These are phyloP conservation scores for Drosophila sturtevanti DNA, from an alignment of 1,140 invertebrate genomes.

Conservation along the genomic window DNA sequence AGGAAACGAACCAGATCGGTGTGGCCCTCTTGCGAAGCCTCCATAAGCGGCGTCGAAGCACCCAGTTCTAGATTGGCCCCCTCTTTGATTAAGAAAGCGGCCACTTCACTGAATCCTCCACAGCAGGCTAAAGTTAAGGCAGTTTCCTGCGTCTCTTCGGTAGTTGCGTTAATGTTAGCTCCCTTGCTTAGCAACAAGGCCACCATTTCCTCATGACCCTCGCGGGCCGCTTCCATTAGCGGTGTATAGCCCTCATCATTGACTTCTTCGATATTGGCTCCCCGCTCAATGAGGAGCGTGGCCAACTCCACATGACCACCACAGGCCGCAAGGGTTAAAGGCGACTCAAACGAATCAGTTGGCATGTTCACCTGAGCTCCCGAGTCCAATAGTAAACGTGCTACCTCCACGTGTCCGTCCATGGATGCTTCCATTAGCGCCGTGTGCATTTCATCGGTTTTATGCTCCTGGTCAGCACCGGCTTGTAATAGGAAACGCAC, in stretches of 20 bases:
- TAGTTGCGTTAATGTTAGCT: conserved; percentile 98
- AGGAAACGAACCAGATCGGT: conserved; percentile 95
- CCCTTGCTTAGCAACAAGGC: conserved; percentile 95
- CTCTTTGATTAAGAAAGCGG: conserved; percentile 96
- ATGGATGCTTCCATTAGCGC: conserved; percentile 99
- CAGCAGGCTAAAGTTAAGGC: conserved; percentile 98
- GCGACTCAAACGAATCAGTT: conserved; percentile 99
- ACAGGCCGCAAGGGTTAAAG: conserved; percentile 98
- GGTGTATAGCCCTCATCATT: conserved; percentile 99
- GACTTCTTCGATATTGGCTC: conserved; percentile 99
- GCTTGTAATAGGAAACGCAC: conserved; percentile 97
- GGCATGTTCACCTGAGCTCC: conserved; percentile 99
- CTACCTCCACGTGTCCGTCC: conserved; percentile 99
- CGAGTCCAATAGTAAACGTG: conserved; percentile 95
- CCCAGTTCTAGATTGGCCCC: conserved; percentile 98
- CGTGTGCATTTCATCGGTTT: conserved; percentile 99
- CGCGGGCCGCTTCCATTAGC: conserved; percentile 98
- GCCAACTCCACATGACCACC: conserved; percentile 99
- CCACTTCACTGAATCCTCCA: conserved; percentile 98
- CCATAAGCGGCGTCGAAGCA: conserved; percentile 98
- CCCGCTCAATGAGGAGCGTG: conserved; percentile 96
- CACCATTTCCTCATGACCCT: conserved; percentile 99
- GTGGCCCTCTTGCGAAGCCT: conserved; percentile 98
- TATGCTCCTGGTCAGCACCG: conserved; percentile 98
- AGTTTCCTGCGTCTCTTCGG: conserved; percentile 99